Percentiles rank a stretch among this genome's conserved stretches.
Conservation (phyloP, 1,140 invertebrate genomes). For the Coboldia fuscipes region DNA sequence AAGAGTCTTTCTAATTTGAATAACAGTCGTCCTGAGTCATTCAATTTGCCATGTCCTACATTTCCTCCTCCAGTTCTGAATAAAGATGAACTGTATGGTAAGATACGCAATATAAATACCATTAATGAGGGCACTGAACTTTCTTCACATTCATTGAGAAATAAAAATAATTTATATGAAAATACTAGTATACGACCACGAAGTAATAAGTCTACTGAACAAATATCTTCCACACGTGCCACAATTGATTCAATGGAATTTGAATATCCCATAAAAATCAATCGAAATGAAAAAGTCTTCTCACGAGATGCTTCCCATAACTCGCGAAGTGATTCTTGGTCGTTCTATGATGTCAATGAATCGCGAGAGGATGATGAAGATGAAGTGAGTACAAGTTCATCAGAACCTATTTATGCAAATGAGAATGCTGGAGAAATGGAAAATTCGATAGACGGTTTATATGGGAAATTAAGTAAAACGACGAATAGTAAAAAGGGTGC, state of each 20-base stretch:
- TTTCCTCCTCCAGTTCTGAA: conserved; percentile 11
- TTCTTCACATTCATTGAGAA: conserved; percentile 10
- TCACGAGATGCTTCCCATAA: conserved; percentile 13
- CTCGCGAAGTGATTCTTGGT: conserved; percentile 16
- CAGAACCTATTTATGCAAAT: conserved; percentile 17
- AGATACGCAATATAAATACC: too few relatives aligned
- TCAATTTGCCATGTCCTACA: conserved; percentile 15
- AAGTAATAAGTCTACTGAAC: too few relatives aligned
- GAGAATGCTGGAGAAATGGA: conserved; percentile 16
- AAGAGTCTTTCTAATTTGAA: too few relatives aligned
- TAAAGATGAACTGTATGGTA: conserved; percentile 7
- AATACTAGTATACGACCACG: too few relatives aligned
- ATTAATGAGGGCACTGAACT: too few relatives aligned
- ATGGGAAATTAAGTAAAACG: too few relatives aligned
- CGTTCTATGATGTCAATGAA: conserved; percentile 10
- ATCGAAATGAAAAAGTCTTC: conserved; percentile 6
- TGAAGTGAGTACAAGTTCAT: conserved; percentile 4
- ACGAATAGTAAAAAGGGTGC: too few relatives aligned
- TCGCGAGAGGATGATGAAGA: background rate
- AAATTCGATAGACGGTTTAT: too few relatives aligned
- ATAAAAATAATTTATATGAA: too few relatives aligned
- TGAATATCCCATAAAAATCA: conserved; percentile 6
- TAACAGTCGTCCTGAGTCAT: too few relatives aligned
- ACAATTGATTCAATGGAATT: conserved; percentile 12
- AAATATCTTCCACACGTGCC: conserved; percentile 5